Percentiles rank a stretch among this genome's conserved stretches.
Conservation (phyloP, 2,888 invertebrate genomes). For the Drosophila bunnanda region DNA sequence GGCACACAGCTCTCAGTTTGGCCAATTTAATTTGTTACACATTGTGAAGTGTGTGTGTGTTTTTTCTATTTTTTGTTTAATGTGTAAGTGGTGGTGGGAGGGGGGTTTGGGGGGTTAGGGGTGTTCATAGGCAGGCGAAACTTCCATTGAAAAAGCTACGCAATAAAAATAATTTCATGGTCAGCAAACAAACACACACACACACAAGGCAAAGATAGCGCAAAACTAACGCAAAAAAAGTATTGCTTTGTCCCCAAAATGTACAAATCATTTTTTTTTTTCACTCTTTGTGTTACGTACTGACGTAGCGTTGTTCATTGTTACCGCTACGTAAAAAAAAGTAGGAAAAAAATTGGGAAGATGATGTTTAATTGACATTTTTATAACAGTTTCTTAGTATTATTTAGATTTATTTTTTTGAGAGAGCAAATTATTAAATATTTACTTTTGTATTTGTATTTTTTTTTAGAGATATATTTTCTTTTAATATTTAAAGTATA, state of each 20-base stretch:
- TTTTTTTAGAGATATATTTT: neutral
- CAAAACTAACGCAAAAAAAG: constrained; percentile 46
- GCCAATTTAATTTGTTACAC: constrained; percentile 52
- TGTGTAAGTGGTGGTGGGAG: neutral
- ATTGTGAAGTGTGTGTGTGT: constrained; percentile 23
- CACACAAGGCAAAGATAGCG: constrained; percentile 19
- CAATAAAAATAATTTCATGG: constrained; percentile 60
- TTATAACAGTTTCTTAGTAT: neutral
- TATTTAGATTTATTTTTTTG: neutral
- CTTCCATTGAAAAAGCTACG: constrained; percentile 51
- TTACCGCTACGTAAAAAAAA: neutral
- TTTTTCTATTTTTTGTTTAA: constrained; percentile 1
- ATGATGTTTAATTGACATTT: neutral
- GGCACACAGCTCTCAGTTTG: constrained; percentile 17
- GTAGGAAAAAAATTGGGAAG: neutral
- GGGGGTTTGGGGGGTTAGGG: neutral
- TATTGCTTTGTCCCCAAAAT: constrained; percentile 53
- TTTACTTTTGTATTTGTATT: neutral
- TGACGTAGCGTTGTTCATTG: constrained; percentile 12
- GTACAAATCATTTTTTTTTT: constrained; percentile 25
- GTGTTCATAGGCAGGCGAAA: constrained; percentile 10
- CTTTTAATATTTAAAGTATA: too few relatives aligned
- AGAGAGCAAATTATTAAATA: neutral
- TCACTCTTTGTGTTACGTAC: constrained; percentile 19
- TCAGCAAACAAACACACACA: constrained; percentile 39